Conservation (phyloP, 2,888 invertebrate species). For the Xylocampa areola region DNA sequence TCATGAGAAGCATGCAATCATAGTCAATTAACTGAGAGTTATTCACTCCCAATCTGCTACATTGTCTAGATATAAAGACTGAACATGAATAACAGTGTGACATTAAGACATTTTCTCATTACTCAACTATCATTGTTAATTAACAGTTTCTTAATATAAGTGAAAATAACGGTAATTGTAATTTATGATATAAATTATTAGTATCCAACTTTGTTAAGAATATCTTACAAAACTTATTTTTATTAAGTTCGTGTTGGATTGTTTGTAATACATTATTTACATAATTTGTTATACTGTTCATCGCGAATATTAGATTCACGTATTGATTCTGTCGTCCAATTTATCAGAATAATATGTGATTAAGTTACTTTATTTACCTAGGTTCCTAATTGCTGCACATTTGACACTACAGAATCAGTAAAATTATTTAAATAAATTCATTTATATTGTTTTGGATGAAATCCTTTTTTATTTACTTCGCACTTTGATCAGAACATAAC, state of each 20-base stretch:
- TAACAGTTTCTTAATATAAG: constrained; percentile 44
- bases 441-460: constrained; percentile 61
- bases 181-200: constrained; percentile 59
- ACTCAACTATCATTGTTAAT: constrained; percentile 41
- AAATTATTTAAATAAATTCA: constrained; percentile 69
- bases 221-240: constrained; percentile 67
- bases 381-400: constrained; percentile 65
- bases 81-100: constrained; percentile 55
- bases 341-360: constrained; percentile 62
- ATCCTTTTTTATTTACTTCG: constrained; percentile 48
- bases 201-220: constrained; percentile 69
- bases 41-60: constrained; percentile 27
- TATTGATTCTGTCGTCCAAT: constrained; percentile 59
- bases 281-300: constrained; percentile 56
- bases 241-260: constrained; percentile 70
- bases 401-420: constrained; percentile 68
- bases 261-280: constrained; percentile 56
- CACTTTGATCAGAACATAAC: constrained; percentile 9
- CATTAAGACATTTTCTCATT: constrained; percentile 46
- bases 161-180: constrained; percentile 59
- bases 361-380: constrained; percentile 52
- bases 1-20: constrained; percentile 13
- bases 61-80: constrained; percentile 56
- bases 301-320: constrained; percentile 53
- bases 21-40: constrained; percentile 32